A percentile compares a stretch with the other conserved stretches of the same genome.
Evolutionary conservation across 2,888 invertebrate species (phyloP).

Genomic region (Nomada goodeniana): DNA sequence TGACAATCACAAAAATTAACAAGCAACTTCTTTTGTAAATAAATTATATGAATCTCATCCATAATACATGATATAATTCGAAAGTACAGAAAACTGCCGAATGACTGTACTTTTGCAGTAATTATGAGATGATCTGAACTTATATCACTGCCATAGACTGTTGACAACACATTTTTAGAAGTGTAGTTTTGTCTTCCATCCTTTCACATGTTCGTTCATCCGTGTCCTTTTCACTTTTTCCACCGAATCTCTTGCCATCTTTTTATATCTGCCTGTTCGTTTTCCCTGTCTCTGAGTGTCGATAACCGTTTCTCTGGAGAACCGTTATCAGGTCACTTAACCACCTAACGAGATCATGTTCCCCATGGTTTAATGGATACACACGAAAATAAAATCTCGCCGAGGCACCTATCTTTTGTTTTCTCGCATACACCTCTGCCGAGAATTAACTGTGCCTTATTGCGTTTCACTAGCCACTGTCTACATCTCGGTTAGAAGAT

Average conservation of each 20-base stretch:
- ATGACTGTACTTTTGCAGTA: no score
- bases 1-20: background rate
- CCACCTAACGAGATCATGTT: slow-evolving; percentile 68
- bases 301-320: slow-evolving; percentile 77
- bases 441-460: background rate
- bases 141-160: no score
- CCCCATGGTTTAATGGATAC: slow-evolving; percentile 52
- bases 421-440: background rate
- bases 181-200: background rate
- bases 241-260: background rate
- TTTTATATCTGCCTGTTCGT: slow-evolving; percentile 29
- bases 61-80: background rate
- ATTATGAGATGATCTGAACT: no score
- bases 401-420: slow-evolving; percentile 6
- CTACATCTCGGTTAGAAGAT: background rate
- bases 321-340: slow-evolving; percentile 78
- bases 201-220: background rate
- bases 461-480: background rate
- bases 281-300: slow-evolving; percentile 57
- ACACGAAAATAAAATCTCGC: slow-evolving; percentile 48
- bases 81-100: no score
- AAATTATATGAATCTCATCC: no score
- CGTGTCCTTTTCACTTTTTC: slow-evolving; percentile 26
- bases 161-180: background rate
- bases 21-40: background rate